Base-by-base conservation (phyloP, 2,797 vertebrate species). In the Sibirionetta formosa region DNA sequence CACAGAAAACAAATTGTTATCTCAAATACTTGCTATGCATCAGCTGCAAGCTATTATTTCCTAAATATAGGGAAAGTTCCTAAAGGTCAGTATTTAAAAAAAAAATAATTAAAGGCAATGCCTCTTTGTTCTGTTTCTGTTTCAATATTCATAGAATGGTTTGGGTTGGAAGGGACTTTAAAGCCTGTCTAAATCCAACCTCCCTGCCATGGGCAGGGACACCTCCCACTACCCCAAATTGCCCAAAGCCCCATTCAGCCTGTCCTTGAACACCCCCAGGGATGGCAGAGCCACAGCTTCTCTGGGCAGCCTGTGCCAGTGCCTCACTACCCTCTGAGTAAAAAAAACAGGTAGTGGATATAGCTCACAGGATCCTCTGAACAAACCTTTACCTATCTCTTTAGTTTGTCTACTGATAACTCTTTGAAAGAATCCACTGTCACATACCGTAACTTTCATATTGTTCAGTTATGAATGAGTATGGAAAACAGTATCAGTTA, bases 401-500 rank as follows among this genome's bases (percentile, higher is more conserved):
- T 70, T 6, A 15, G 23, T 50, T 68, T 44, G 8, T 48, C 79
- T 38, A 20, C 8, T 66, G 20, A 9, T 33, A 73, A 51, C 42
- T 78, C 31, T 38, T 75, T 19, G 33, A 82, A 4, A 8, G 29
- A 81, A 79, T 9, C 38, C 4, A 1, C 58, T 73, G 53, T n/a
- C 11, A 29, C 0, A 0, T 63, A 70, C 42, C 17, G 29, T 69
- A 44, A 51, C 15, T 56, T 48, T n/a, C 26, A 2, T 10, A n/a
- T 1, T 73, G 33, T 23, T 54, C 50, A 64, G 14, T 82, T 69
- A 56, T 0, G 5, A 63, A 51, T 72, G 19, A 75, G 78, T 29
- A 71, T 1, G 38, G 44, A 61, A 61, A 78, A 70, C 13, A 40
- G 10, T 22, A n/a, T 17, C 31, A 44, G 14, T 38, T 33, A 36